Conservation (phyloP, 2,888 invertebrate species). For the Endomychus coccineus region DNA sequence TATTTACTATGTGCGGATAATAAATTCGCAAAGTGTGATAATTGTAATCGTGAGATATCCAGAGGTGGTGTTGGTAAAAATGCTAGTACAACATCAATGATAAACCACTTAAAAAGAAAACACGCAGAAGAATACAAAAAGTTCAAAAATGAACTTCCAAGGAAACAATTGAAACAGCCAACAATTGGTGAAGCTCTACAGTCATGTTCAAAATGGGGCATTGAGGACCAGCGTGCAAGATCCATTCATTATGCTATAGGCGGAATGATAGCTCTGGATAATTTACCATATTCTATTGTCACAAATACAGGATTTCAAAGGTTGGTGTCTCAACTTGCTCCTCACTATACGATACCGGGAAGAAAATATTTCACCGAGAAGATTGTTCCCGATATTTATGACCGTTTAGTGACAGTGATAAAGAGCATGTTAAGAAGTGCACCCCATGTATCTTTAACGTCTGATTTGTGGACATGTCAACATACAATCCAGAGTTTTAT, state of each 20-base stretch:
- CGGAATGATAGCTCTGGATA: slow-evolving; percentile 8
- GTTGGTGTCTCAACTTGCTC: slow-evolving; percentile 6
- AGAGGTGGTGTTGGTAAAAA: too few relatives aligned
- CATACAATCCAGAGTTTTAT: slow-evolving; percentile 8
- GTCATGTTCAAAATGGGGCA: too few relatives aligned
- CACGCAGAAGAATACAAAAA: too few relatives aligned
- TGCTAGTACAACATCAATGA: too few relatives aligned
- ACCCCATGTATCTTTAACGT: slow-evolving; percentile 3
- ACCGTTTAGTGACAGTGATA: slow-evolving; percentile 4
- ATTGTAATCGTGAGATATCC: too few relatives aligned
- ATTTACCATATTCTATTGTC: slow-evolving; percentile 7
- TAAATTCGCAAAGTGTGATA: too few relatives aligned
- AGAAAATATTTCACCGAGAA: too few relatives aligned
- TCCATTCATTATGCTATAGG: slow-evolving; percentile 5
- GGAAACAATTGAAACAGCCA: too few relatives aligned
- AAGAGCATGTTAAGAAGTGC: slow-evolving; percentile 2
- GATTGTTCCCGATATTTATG: slow-evolving; percentile 7
- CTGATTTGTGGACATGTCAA: slow-evolving; percentile 9
- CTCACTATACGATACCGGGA: slow-evolving; percentile 6
- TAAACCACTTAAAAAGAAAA: too few relatives aligned
- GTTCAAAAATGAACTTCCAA: too few relatives aligned
- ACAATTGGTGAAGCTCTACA: too few relatives aligned
- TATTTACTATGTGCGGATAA: too few relatives aligned
- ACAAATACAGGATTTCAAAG: slow-evolving; percentile 6
- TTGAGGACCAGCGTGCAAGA: slow-evolving; percentile 2